A percentile compares a stretch with the other conserved stretches of the same genome.
Conservation (phyloP, 30 jellyfish, hydroid and myxozoan genomes). For the Pelagia noctiluca region DNA sequence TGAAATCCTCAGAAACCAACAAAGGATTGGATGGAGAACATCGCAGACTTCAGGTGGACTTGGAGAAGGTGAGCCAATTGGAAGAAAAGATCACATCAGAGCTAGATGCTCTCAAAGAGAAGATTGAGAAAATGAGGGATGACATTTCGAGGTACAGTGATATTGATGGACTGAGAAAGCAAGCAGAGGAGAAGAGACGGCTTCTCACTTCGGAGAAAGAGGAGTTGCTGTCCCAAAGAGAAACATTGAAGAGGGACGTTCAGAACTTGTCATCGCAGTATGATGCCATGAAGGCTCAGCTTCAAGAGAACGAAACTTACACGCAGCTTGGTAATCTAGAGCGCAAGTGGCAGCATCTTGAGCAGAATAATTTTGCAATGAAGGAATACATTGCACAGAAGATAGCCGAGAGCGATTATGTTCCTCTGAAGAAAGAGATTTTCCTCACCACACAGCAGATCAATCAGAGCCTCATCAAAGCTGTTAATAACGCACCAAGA, state of each 20-base stretch:
- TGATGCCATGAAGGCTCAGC: constrained; percentile 78
- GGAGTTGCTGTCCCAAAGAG: constrained; percentile 67
- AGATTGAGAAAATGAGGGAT: constrained; percentile 79
- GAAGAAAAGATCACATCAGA: constrained; percentile 90
- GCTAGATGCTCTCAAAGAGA: constrained; percentile 76
- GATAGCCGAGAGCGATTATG: constrained; percentile 87
- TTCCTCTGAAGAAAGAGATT: constrained; percentile 65
- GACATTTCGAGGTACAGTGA: constrained; percentile 83
- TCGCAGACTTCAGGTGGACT: constrained; percentile 82
- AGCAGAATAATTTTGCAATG: constrained; percentile 93
- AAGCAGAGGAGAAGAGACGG: constrained; percentile 88
- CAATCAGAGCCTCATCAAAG: constrained; percentile 77
- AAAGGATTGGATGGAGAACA: constrained; percentile 95
- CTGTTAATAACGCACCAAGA: constrained; percentile 66
- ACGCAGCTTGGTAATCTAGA: constrained; percentile 97
- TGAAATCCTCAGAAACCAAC: constrained; percentile 85
- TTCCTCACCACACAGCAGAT: constrained; percentile 46
- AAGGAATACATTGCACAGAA: constrained; percentile 90
- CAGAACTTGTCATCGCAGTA: constrained; percentile 75
- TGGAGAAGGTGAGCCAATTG: constrained; percentile 94
- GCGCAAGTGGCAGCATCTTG: constrained; percentile 97
- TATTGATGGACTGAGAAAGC: constrained; percentile 79
- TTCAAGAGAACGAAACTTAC: constrained; percentile 93
- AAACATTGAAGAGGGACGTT: constrained; percentile 79
- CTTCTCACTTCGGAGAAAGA: constrained; percentile 55